Evolutionary conservation across 2,888 invertebrate genomes (phyloP).

Genomic region (Eilema caniola): DNA sequence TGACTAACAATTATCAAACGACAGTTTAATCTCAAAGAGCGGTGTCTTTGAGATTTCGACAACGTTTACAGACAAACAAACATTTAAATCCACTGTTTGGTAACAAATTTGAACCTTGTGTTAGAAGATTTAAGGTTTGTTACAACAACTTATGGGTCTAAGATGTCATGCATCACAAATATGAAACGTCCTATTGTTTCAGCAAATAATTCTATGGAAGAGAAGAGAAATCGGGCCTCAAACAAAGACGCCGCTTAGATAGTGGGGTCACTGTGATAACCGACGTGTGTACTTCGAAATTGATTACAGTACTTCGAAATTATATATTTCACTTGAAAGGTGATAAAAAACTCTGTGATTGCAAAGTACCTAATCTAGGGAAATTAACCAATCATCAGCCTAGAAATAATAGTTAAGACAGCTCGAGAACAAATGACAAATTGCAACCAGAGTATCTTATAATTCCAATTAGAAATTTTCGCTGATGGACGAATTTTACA

Average conservation of each 20-base stretch:
- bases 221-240: conserved; percentile 78
- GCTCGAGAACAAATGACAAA: too few relatives aligned
- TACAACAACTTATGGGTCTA: conserved; percentile 20
- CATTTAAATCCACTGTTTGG: conserved; percentile 41
- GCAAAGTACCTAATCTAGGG: too few relatives aligned
- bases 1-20: conserved; percentile 79
- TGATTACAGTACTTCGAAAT: conserved; percentile 33
- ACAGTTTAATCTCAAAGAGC: conserved; percentile 81
- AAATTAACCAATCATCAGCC: neutral
- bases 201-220: conserved; percentile 84
- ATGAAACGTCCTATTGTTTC: conserved; percentile 81
- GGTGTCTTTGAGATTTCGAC: conserved; percentile 70
- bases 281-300: conserved; percentile 31
- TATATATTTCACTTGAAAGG: conserved; percentile 12
- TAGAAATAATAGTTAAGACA: neutral
- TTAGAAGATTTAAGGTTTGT: neutral
- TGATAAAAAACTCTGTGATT: conserved; percentile 14
- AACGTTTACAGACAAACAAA: conserved; percentile 69
- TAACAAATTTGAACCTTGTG: conserved; percentile 54
- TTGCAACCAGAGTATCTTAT: neutral
- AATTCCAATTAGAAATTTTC: too few relatives aligned
- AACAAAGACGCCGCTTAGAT: conserved; percentile 72
- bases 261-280: conserved; percentile 66
- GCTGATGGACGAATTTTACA: too few relatives aligned
- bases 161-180: conserved; percentile 67